A percentile compares a stretch with the other conserved stretches of the same genome.
These are phyloP conservation scores for Ictalurus furcatus DNA, from an alignment of 2,113 vertebrate genomes.

Conservation along the genomic window DNA sequence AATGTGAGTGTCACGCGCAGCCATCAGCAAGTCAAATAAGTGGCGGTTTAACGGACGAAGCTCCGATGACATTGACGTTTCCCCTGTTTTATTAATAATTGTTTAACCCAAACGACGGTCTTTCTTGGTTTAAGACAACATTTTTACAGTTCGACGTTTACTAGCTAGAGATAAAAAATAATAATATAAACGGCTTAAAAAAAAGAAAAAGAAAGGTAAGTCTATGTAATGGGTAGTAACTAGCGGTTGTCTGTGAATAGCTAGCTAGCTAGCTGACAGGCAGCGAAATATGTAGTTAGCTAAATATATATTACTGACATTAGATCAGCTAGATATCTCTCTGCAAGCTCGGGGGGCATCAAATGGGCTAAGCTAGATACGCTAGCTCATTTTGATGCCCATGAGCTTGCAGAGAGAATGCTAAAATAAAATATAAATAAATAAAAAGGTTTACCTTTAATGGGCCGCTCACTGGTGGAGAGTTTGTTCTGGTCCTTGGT, in stretches of 20 bases:
- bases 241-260: background rate
- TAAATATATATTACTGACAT: background rate
- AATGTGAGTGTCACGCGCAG: background rate
- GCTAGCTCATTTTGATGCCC: background rate
- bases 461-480: slow-evolving; percentile 80
- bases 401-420: background rate
- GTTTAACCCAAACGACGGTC: background rate
- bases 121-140: background rate
- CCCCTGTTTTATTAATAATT: no score
- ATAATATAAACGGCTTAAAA: background rate
- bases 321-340: background rate
- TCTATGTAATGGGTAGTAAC: background rate
- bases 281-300: background rate
- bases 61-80: background rate
- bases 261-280: background rate
- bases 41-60: slow-evolving; percentile 12
- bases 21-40: slow-evolving; percentile 26
- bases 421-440: background rate
- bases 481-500: slow-evolving; percentile 71
- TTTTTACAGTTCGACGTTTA: no score
- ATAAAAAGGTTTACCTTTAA: slow-evolving; percentile 75
- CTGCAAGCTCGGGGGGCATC: background rate
- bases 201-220: background rate
- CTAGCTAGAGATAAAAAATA: background rate
- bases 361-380: background rate